These are phyloP conservation scores for Phalacrocorax carbo DNA, from an alignment of 2,113 vertebrate species.

Conservation along the genomic window DNA sequence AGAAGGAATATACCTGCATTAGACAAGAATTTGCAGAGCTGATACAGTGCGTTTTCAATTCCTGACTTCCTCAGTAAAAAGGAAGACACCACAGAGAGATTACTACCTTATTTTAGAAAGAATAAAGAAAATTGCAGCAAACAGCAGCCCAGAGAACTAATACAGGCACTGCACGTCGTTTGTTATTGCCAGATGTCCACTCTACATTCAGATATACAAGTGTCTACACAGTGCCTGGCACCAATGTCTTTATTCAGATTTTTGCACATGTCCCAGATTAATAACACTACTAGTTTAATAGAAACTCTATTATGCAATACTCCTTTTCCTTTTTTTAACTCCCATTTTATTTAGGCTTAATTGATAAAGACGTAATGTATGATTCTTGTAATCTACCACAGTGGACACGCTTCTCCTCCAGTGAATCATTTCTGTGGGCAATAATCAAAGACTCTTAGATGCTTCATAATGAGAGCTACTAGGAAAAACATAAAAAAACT, in stretches of 20 bases:
- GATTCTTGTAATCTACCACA: not conserved
- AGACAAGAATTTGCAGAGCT: not conserved
- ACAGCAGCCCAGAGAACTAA: not conserved
- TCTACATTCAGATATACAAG: not conserved
- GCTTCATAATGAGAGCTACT: not conserved
- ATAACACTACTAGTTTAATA: not conserved
- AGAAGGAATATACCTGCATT: not conserved
- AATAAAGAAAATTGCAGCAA: not conserved
- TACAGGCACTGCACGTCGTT: not conserved
- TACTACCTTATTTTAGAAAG: not conserved
- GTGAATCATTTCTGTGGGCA: not conserved
- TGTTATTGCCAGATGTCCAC: not conserved
- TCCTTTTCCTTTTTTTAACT: not conserved
- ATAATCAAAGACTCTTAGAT: not conserved
- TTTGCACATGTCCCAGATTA: not conserved
- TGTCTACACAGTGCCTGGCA: not conserved
- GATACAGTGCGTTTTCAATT: not conserved
- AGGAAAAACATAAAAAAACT: not conserved
- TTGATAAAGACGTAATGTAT: not conserved
- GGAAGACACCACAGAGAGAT: not conserved
- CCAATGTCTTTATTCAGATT: not conserved
- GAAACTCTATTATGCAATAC: not conserved
- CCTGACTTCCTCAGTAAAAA: not conserved
- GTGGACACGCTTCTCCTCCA: not conserved
- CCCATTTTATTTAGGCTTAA: not conserved